phyloP scores from a whole-genome alignment of 2,888 invertebrate species.

The Gari tellinella region DNA sequence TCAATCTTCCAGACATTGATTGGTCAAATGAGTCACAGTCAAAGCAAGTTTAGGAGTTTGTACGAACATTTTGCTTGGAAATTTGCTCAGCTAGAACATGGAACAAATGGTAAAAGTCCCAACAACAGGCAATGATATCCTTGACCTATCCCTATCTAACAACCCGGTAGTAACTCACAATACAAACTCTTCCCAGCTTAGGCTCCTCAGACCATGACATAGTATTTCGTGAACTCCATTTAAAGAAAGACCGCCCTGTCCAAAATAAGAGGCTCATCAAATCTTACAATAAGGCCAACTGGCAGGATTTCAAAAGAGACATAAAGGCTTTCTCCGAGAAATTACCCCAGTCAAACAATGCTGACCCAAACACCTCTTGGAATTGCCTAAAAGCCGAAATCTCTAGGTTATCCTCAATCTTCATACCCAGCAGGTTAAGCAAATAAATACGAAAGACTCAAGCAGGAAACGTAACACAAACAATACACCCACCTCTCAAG shows the following conservation, averaged over 20 bases:
- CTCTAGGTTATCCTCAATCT: not conserved
- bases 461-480: no score
- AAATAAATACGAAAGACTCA: no score
- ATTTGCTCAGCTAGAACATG: not conserved
- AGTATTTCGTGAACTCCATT: slow-evolving; percentile 9
- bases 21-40: not conserved
- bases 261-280: not conserved
- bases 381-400: slow-evolving; percentile 3
- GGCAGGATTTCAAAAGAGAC: slow-evolving; percentile 2
- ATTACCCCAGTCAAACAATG: not conserved
- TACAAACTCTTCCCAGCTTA: slow-evolving; percentile 9
- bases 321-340: not conserved
- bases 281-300: slow-evolving; percentile 10
- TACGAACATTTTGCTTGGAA: not conserved
- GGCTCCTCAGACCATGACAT: slow-evolving; percentile 3
- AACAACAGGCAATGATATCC: slow-evolving; percentile 7
- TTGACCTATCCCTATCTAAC: slow-evolving; percentile 32
- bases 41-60: not conserved
- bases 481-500: no score
- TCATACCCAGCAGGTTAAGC: slow-evolving; percentile 6
- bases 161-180: slow-evolving; percentile 1
- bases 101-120: slow-evolving; percentile 14
- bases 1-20: slow-evolving; percentile 15
- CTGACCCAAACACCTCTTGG: slow-evolving; percentile 11
- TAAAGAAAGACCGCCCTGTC: not conserved